Base-by-base conservation (phyloP, 2,797 vertebrate species). In the Rallus crepitans region DNA sequence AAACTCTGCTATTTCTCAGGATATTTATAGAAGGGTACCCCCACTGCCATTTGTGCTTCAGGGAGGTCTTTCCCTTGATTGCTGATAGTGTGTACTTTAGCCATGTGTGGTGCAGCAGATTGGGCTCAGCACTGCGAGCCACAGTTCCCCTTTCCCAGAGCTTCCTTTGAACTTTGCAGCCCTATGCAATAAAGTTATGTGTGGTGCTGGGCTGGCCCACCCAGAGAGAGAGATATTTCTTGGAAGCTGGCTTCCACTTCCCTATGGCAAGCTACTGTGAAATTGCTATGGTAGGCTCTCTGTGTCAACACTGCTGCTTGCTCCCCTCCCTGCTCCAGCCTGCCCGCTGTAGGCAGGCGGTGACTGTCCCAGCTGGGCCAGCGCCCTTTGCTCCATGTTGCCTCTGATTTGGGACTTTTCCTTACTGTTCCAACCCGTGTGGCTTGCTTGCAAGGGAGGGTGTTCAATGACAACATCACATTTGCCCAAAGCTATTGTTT, bases 21-120 rank as follows among this genome's bases (percentile, higher is more conserved):
- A 95, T 98, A 97, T 98, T 98, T 98, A 98, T 97, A 98, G 97
- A 97, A 97, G 95, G 92, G 79, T 98, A 97, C 97, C 96, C 94
- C 95, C 93, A 96, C 77, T 96, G 93, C 97, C 97, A 95, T 97
- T 97, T 96, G 95, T 94, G 85, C 97, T 97, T 18, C 98, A 95
- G 96, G 98, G 98, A 98, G 97, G 98, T 98, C 98, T 89, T 96
- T 93, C 82, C 73, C 97, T 94, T 97, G 96, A 98, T 98, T 97
- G 91, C 96, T 97, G 94, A 97, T 98, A 94, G 71, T 97, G 97
- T 98, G 94, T 98, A 92, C 96, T 97, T 97, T 97, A 97, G 94
- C 97, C 98, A 97, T 98, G 96, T 98, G 98, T 98, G 97, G 97
- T 70, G 89, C 78, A 96, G 96, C 94, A 90, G 96, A 95, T 13